Base-by-base conservation (phyloP, 1,140 invertebrate genomes). In the Odontomachus brunneus region DNA sequence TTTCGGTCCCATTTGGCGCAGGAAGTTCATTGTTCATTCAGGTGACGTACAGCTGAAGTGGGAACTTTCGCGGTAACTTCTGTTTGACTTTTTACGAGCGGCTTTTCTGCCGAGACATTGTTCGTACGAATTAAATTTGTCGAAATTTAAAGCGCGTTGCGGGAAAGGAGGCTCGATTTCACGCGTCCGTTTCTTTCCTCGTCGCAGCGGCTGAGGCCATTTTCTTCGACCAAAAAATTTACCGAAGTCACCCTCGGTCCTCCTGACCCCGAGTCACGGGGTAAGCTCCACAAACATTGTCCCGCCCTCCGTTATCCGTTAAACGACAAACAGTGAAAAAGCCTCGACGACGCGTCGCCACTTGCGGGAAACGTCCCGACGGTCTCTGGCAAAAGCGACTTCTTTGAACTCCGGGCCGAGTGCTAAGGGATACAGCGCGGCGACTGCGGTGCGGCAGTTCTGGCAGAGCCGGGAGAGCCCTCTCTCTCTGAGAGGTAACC, bases 401-500 rank as follows among this genome's bases (percentile, higher is more conserved):
- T 74, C 55, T 82, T 82, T 82, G 69, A 82, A 82, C 78, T 63
- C 44, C 24, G 26, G 57, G 69, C 62, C 78, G 62, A 82, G 44
- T 62, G 22, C 26, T 33, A 33, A 57, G 33, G 78, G 78, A 63
- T 44, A 51, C n/a, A 22, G 15, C 22, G 44, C 19, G 26, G 78
- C 51, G 49, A 38, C 29, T 12, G 26, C 55, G 19, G 44, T n/a
- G n/a, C 2, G 44, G 66, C 14, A n/a, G 29, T 63, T 24, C 57
- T 66, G 74, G 59, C 29, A 33, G 29, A 33, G 29, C 29, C 29
- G 48, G 63, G 44, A 57, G 72, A 33, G 24, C 48, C 59, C 82
- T 86, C 67, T 19, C 67, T 19, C 38, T 44, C 38, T 65, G 22
- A 84, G 75, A 67, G 85, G 74, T 82, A 75, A 82, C 83, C 85